Evolutionary conservation across 2,888 invertebrate genomes (phyloP).

Genomic region (Disparrhopalites patrizii): DNA sequence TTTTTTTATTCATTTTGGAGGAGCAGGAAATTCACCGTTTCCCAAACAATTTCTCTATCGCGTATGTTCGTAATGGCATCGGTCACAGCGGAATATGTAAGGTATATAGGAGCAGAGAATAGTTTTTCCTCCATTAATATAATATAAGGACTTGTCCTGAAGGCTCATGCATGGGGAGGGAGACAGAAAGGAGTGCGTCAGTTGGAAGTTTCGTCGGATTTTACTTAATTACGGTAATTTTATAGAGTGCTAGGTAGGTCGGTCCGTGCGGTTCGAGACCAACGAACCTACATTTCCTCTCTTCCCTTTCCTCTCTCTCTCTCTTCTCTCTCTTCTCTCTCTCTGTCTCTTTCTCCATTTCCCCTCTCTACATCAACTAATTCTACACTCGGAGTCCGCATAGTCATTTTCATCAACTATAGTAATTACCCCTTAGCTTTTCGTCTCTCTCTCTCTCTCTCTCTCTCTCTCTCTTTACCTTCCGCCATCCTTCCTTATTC

Average conservation of each 20-base stretch:
- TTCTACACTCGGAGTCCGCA: slow-evolving; percentile 19
- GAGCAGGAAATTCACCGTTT: no score
- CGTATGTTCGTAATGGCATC: no score
- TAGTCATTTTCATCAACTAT: slow-evolving; percentile 29
- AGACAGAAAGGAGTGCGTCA: slow-evolving; percentile 19
- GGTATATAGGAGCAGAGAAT: no score
- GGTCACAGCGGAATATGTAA: no score
- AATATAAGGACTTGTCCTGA: no score
- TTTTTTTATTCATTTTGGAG: no score
- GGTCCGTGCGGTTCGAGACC: not conserved
- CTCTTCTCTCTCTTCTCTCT: no score
- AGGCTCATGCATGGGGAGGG: not conserved
- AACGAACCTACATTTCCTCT: slow-evolving; percentile 1
- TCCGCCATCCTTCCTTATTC: not conserved
- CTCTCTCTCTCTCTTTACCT: not conserved
- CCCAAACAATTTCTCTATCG: no score
- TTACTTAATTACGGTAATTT: slow-evolving; percentile 46
- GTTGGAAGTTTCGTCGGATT: slow-evolving; percentile 24
- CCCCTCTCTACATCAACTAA: slow-evolving; percentile 11
- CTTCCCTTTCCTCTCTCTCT: no score
- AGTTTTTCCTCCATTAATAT: no score
- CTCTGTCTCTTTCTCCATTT: no score
- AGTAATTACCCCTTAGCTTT: slow-evolving; percentile 24
- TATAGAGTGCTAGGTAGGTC: slow-evolving; percentile 39
- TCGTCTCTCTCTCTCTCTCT: slow-evolving; percentile 2